Percentiles rank a stretch among this genome's conserved stretches.
These are phyloP conservation scores for Sapayoa aenigma DNA, from an alignment of 2,113 vertebrate genomes.

Conservation along the genomic window DNA sequence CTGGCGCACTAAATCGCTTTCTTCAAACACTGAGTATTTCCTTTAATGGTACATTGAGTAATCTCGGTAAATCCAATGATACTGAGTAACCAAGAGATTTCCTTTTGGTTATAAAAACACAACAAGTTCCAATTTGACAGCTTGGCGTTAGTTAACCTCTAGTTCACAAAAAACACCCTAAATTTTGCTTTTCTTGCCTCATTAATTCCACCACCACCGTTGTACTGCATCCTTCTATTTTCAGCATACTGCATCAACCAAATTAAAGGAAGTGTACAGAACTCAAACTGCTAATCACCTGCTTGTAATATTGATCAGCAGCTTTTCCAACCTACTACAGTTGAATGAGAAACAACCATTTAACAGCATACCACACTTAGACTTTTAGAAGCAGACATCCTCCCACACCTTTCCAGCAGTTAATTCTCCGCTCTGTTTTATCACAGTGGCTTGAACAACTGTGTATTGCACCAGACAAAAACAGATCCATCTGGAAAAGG, in stretches of 20 bases:
- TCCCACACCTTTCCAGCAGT: neutral
- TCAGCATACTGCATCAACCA: neutral
- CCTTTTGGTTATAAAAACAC: neutral
- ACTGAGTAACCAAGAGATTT: neutral
- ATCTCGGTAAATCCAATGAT: neutral
- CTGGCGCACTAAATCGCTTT: neutral
- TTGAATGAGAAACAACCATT: neutral
- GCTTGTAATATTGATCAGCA: conserved; percentile 17
- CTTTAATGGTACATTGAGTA: neutral
- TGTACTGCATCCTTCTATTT: neutral
- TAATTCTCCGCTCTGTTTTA: neutral
- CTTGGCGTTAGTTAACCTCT: rapidly evolving
- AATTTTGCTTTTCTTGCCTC: neutral
- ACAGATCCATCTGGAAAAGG: neutral
- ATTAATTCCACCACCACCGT: neutral
- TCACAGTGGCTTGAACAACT: neutral
- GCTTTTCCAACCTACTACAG: neutral
- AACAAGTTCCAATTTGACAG: neutral
- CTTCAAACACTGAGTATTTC: neutral
- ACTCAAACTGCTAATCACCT: conserved; percentile 11
- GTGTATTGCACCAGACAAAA: neutral
- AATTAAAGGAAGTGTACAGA: neutral
- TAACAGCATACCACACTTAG: neutral
- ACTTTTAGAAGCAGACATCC: neutral
- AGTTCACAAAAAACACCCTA: neutral